phyloP scores from a whole-genome alignment of 2,888 invertebrate genomes.

The Tachina grossa region DNA sequence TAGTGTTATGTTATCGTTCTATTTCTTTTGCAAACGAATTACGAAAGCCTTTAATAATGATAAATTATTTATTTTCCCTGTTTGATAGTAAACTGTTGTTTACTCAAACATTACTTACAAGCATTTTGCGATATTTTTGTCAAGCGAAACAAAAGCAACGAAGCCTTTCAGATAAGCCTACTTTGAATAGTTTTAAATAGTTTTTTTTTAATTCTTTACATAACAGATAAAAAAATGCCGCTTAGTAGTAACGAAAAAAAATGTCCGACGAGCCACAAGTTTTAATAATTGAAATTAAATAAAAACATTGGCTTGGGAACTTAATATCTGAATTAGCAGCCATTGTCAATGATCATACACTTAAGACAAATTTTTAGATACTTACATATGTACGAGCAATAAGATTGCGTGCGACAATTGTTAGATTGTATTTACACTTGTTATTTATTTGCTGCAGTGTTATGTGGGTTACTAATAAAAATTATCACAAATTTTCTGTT shows the following conservation, averaged over 20 bases:
- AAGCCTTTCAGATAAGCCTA: not conserved
- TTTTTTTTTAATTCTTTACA: not conserved
- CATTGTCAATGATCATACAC: conserved; percentile 3
- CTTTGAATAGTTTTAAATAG: not conserved
- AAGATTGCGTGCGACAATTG: conserved; percentile 1
- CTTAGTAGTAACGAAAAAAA: not conserved
- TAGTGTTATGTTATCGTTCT: no score
- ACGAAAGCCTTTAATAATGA: no score
- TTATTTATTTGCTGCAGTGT: not conserved
- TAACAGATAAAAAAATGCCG: no score
- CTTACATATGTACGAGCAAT: no score
- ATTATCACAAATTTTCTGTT: not conserved
- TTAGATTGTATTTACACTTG: not conserved
- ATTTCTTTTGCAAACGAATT: no score
- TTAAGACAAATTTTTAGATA: conserved; percentile 1
- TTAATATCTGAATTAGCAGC: not conserved
- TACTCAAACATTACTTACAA: no score
- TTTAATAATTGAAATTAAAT: not conserved
- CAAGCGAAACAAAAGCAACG: no score
- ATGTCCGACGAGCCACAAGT: not conserved
- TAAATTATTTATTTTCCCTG: no score
- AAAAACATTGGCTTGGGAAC: not conserved
- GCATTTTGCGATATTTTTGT: no score
- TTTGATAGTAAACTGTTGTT: no score
- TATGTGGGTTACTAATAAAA: conserved; percentile 7